Conservation (phyloP, 2,888 invertebrate genomes). For the Plagodis pulveraria region DNA sequence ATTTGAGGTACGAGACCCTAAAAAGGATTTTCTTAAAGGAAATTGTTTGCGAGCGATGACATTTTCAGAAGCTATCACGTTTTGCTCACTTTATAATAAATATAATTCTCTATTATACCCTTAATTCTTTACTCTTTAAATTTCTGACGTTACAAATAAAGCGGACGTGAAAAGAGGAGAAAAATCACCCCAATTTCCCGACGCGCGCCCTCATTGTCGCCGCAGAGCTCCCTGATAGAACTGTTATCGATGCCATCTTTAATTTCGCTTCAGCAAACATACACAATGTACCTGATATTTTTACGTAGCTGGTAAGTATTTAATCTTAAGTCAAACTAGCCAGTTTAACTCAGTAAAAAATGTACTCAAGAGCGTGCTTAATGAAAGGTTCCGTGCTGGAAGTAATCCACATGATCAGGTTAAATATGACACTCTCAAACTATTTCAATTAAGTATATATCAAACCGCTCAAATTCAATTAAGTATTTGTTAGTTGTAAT, state of each 20-base stretch:
- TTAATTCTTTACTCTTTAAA: constrained; percentile 1
- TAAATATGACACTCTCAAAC: too few species aligned
- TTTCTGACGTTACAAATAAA: constrained; percentile 50
- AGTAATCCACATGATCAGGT: too few species aligned
- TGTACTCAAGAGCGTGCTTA: too few species aligned
- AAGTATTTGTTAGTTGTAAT: too few species aligned
- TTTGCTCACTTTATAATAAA: not conserved
- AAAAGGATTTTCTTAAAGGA: too few species aligned
- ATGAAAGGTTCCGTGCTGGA: too few species aligned
- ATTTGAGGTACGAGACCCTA: too few species aligned
- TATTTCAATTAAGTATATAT: too few species aligned
- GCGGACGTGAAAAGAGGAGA: constrained; percentile 70
- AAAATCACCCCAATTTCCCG: constrained; percentile 83
- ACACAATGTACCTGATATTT: constrained; percentile 38
- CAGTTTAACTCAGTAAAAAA: too few species aligned
- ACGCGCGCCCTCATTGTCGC: constrained; percentile 68
- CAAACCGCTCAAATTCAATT: too few species aligned
- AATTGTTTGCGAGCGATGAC: too few species aligned
- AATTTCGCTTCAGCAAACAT: constrained; percentile 81
- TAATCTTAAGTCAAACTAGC: not conserved
- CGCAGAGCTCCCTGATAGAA: constrained; percentile 78
- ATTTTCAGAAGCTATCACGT: too few species aligned
- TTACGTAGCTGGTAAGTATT: constrained; percentile 24
- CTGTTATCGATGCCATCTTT: constrained; percentile 86
- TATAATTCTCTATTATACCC: not conserved